These are phyloP conservation scores for Camarhynchus parvulus DNA, from an alignment of 2,113 vertebrate genomes.

Conservation along the genomic window DNA sequence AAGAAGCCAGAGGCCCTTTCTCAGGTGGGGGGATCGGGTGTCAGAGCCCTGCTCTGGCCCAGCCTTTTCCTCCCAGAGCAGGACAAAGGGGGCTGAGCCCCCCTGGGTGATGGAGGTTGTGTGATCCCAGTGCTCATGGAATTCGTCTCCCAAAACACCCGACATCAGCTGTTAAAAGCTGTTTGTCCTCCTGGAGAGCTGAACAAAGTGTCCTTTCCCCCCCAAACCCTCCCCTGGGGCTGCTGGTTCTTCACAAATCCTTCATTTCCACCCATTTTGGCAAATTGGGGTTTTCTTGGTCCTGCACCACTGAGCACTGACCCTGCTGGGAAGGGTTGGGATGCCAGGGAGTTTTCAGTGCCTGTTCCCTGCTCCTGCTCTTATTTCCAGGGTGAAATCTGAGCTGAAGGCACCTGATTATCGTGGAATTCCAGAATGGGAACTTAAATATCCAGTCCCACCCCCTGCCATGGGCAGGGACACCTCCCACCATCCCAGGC, in stretches of 20 bases:
- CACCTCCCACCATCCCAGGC: neutral
- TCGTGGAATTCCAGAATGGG: neutral
- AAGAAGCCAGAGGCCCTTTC: neutral
- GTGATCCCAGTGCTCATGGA: rapidly evolving
- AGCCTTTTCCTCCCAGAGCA: rapidly evolving
- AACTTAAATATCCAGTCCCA: neutral
- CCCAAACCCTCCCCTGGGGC: neutral
- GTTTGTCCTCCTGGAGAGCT: neutral
- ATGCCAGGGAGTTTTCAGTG: rapidly evolving
- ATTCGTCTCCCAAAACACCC: rapidly evolving
- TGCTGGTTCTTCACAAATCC: neutral
- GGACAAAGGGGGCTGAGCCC: neutral
- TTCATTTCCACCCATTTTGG: rapidly evolving
- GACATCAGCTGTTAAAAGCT: rapidly evolving
- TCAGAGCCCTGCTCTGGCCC: rapidly evolving
- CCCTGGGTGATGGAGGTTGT: rapidly evolving
- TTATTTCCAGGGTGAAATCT: neutral
- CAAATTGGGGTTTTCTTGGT: no score
- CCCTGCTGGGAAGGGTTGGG: neutral
- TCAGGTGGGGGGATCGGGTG: neutral
- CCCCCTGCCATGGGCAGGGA: neutral
- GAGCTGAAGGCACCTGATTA: neutral
- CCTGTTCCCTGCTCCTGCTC: neutral
- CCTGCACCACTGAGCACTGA: rapidly evolving
- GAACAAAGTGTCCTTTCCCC: no score